A percentile compares a stretch with the other conserved stretches of the same genome.
Evolutionary conservation across 2,888 invertebrate species (phyloP).

Genomic region (Phalangium opilio): DNA sequence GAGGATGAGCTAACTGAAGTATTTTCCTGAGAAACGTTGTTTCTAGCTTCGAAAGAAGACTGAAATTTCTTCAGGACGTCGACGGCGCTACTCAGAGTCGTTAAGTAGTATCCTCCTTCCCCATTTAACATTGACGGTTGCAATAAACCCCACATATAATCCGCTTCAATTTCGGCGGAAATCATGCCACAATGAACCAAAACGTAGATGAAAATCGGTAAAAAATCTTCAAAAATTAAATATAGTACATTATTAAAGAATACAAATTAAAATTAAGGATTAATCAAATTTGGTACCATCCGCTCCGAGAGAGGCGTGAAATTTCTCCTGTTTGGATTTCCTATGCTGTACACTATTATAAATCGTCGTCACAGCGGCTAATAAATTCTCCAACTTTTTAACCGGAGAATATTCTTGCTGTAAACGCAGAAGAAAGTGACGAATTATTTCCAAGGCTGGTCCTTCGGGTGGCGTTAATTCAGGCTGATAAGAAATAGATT

Average conservation of each 20-base stretch:
- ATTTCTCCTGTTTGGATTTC: constrained; percentile 11
- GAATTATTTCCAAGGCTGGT: constrained; percentile 56
- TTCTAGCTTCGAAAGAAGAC: constrained; percentile 1
- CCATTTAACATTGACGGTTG: constrained; percentile 80
- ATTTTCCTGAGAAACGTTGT: too few species aligned
- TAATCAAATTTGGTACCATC: constrained; percentile 16
- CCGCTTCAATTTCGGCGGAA: constrained; percentile 85
- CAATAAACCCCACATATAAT: constrained; percentile 84
- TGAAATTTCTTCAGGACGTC: constrained; percentile 60
- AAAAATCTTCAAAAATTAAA: constrained; percentile 45
- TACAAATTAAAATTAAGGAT: too few species aligned
- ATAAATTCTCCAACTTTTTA: constrained; percentile 77
- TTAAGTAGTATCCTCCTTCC: constrained; percentile 87
- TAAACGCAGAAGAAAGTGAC: constrained; percentile 51
- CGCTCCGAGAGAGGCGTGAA: constrained; percentile 18
- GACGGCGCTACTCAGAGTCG: constrained; percentile 82
- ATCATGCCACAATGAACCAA: constrained; percentile 76
- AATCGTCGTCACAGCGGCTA: constrained; percentile 75
- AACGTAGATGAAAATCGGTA: constrained; percentile 82
- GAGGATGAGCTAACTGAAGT: too few species aligned
- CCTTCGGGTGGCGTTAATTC: constrained; percentile 51
- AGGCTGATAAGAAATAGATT: constrained; percentile 7
- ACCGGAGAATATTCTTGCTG: constrained; percentile 83
- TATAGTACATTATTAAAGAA: background rate
- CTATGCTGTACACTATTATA: constrained; percentile 32